Percentiles rank a stretch among this genome's conserved stretches.
Conservation (phyloP, 2,113 vertebrate genomes). For the Cnemophilus loriae region DNA sequence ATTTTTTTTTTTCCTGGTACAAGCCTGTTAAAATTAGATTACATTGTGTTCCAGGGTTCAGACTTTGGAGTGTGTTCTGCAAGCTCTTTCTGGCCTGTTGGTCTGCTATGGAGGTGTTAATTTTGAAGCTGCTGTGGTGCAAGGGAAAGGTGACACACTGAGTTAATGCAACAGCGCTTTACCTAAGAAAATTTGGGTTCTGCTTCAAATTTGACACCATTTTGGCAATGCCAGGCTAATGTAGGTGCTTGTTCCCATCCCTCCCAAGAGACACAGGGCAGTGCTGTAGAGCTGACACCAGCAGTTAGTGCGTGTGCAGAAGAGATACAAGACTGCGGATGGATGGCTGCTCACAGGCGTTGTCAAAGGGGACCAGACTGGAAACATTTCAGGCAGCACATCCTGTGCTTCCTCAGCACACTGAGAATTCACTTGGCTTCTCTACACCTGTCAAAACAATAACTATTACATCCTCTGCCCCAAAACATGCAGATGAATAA, state of each 20-base stretch:
- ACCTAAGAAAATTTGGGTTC: neutral
- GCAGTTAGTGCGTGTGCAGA: neutral
- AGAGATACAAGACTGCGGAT: accelerated
- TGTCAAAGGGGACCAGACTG: neutral
- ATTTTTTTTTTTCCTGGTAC: neutral
- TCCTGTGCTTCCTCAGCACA: neutral
- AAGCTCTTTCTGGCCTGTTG: neutral
- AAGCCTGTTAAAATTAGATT: neutral
- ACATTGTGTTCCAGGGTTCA: neutral
- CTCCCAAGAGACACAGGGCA: neutral
- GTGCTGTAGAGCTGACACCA: neutral
- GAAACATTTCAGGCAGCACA: neutral
- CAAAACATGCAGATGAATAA: conserved; percentile 15
- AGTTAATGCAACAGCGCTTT: neutral
- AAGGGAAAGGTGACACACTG: neutral
- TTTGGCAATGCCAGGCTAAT: neutral
- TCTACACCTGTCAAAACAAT: conserved; percentile 13
- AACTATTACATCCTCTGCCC: neutral
- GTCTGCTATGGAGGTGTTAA: neutral
- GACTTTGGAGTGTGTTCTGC: neutral
- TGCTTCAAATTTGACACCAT: neutral
- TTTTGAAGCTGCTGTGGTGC: neutral
- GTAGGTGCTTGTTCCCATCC: neutral
- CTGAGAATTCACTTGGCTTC: neutral
- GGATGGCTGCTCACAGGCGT: accelerated